Percentiles rank a stretch among this genome's conserved stretches.
Conservation (phyloP, 2,797 vertebrate species). For the Dallia pectoralis region DNA sequence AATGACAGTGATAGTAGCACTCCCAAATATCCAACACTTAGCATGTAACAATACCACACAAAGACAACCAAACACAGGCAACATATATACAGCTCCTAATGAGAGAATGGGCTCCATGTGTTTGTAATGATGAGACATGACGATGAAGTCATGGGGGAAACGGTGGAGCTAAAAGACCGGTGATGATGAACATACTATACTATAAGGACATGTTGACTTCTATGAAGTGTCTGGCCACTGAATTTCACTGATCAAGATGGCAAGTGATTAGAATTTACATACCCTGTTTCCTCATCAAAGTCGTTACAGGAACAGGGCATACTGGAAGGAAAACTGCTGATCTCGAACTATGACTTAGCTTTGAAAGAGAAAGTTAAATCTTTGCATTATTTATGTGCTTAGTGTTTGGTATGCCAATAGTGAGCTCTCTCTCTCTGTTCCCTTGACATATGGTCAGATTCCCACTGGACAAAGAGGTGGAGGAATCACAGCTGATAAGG, state of each 20-base stretch:
- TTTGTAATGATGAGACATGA: too few relatives aligned
- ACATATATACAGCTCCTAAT: too few relatives aligned
- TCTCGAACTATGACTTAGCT: conserved; percentile 53
- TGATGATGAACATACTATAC: conserved; percentile 28
- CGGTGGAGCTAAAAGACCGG: too few relatives aligned
- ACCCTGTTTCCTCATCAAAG: conserved; percentile 58
- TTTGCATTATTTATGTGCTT: conserved; percentile 63
- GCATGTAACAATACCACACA: too few relatives aligned
- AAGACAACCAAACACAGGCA: too few relatives aligned
- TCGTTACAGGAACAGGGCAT: conserved; percentile 36
- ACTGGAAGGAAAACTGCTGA: conserved; percentile 60
- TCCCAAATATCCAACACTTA: too few relatives aligned
- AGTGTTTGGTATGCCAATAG: conserved; percentile 61
- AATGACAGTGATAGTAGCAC: too few relatives aligned
- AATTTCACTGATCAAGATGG: conserved; percentile 59
- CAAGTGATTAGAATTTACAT: conserved; percentile 57
- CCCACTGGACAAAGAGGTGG: not conserved
- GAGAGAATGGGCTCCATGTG: too few relatives aligned
- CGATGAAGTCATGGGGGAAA: too few relatives aligned
- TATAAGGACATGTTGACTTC: conserved; percentile 29
- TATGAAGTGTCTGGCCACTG: conserved; percentile 46
- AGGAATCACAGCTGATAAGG: conserved; percentile 33
- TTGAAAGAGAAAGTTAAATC: conserved; percentile 55
- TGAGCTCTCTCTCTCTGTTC: conserved; percentile 33
- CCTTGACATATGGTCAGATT: conserved; percentile 41